Base-by-base conservation (phyloP, 2,888 invertebrate species). In the Petrolisthes manimaculis region DNA sequence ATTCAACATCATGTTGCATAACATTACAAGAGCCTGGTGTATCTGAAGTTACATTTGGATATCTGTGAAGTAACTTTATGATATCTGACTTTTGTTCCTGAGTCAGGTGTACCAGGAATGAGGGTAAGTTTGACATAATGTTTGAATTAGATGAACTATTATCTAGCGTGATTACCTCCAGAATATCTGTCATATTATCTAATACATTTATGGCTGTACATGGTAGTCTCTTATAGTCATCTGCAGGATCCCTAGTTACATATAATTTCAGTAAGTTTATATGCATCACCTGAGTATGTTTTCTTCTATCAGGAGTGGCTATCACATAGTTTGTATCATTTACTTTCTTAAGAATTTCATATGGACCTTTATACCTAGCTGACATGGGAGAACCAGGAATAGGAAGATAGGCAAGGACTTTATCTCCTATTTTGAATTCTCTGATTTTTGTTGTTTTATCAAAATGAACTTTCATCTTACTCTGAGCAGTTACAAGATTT, bases 401-500 rank as follows among this genome's bases (percentile, higher is more conserved):
- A 14, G 81, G 81, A 14, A 81, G 9, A 21, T 67, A 67, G 6
- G 51, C 37, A 4, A 81, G 37, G 37, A 81, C 81, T 51, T 51
- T 67, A 1, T 81, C 67, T 3, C 81, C 81, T 51, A 5, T 1
- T 51, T 3, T 18, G n/a, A 80, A 81, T 4, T 8, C 18, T 81
- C 81, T 81, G 12, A 67, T 6, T 14, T 81, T 67, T 67, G 81
- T 14, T 24, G 61, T 81, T 5, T 37, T 8, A 14, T 81, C 81
- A 81, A 67, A 67, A 6, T 80, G 24, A 14, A 5, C 14, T 51
- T 81, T 81, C 81, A 67, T 67, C 37, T n/a, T 18, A 14, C 77
- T 37, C 67, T 81, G 81, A 67, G 81, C 14, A 51, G 12, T 0
- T 14, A 67, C 14, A 24, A 81, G 37, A 9, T 67, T 61, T 12